Percentiles rank a stretch among this genome's conserved stretches.
Evolutionary conservation across 2,797 vertebrate species (phyloP).

Genomic region (Anguilla obscura): DNA sequence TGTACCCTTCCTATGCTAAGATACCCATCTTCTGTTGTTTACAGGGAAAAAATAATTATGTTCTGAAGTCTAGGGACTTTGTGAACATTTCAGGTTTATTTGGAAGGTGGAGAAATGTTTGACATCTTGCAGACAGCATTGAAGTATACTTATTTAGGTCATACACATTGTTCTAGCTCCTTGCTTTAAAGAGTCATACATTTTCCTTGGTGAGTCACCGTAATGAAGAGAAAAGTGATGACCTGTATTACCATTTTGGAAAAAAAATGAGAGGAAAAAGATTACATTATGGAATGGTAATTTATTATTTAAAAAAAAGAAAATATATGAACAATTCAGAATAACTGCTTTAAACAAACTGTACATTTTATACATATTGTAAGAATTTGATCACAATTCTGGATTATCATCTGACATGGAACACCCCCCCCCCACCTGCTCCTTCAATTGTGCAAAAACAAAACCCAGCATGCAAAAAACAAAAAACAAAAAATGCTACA

Average conservation of each 20-base stretch:
- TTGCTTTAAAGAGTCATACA: conserved; percentile 2
- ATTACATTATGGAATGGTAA: conserved; percentile 55
- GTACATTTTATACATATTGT: conserved; percentile 81
- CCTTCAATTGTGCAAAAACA: conserved; percentile 49
- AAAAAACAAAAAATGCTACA: conserved; percentile 54
- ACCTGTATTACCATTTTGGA: neutral
- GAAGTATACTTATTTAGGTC: conserved; percentile 1
- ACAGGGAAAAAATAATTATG: neutral
- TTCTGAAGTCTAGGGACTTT: conserved; percentile 13
- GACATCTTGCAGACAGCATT: conserved; percentile 10
- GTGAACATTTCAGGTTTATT: neutral
- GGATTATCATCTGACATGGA: conserved; percentile 45
- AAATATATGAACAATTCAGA: conserved; percentile 66
- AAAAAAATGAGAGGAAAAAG: conserved; percentile 20
- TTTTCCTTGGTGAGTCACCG: conserved; percentile 15
- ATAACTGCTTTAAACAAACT: conserved; percentile 80
- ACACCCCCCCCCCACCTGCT: conserved; percentile 40
- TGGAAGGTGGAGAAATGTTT: neutral
- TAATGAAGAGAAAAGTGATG: neutral
- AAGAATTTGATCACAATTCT: conserved; percentile 52
- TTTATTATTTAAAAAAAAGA: conserved; percentile 73
- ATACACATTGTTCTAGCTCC: conserved; percentile 2
- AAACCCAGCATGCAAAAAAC: conserved; percentile 46
- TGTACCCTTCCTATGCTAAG: neutral
- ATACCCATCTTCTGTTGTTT: neutral